Evolutionary conservation across 2,113 vertebrate genomes (phyloP), one percentile per base, ranked within the genome.

Genomic region (Phylloscopus whistleri): DNA sequence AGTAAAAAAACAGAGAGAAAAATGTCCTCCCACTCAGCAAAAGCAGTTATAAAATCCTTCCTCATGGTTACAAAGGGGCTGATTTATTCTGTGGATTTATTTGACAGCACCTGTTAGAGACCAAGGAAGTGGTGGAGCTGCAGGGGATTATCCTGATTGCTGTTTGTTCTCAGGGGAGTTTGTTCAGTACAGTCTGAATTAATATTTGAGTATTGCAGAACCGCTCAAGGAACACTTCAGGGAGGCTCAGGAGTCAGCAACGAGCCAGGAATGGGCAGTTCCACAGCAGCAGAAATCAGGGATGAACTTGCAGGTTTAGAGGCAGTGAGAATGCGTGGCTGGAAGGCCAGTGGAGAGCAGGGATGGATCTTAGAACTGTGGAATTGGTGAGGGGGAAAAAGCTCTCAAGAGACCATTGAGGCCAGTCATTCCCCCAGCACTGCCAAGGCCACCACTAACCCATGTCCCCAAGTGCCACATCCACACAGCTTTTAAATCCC

Each of bases 21-120:
- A 90, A 78, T 18, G 58, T 91, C 95, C 93, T 96, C 96, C 96
- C 93, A 94, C 96, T 94, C 94, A 93, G 81, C 84, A 92, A 87
- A 91, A 41, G 70, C 62, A 62, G 89, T 89, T 79, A 91, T 79
- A 83, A 96, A 95, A 96, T 75, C 94, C 60, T 95, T 93, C 84
- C 93, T 77, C 15, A 11, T 66, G 62, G 62, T 84, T 93, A 92
- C 90, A 96, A 78, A 76, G 94, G 66, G 67, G 43, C 87, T 95
- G 94, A 94, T 93, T 92, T 78, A 49, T 94, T 60, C 94, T 19
- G 22, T 60, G 12, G 59, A 49, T 95, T 94, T 95, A 93, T 96
- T 89, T 96, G 89, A 96, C 92, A 94, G 93, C 85, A 88, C 79
- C 95, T 94, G 94, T 87, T 93, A 60, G 90, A 92, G 76, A 92